Evolutionary conservation across 1,140 invertebrate species (phyloP), one percentile per base, ranked within the genome.

Genomic region (Coptotermes formosanus): DNA sequence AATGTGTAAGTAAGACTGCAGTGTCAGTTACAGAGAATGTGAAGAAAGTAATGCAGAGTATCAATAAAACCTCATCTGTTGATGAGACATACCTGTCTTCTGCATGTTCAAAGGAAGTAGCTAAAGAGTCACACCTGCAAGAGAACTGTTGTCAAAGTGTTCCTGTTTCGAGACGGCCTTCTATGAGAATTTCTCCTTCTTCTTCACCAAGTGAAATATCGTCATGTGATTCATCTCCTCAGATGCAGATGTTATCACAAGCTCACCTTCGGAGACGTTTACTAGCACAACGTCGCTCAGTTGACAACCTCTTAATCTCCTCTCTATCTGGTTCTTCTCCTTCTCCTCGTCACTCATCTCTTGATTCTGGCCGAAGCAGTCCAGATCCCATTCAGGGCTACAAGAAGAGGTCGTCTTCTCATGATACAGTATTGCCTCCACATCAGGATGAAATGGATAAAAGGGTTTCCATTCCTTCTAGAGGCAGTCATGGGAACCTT

Each of bases 281-380:
- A 85, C 82, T 91, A n/a, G 86, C 89, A 64, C 90, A 90, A 38
- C 87, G 90, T 85, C 88, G 89, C 88, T 92, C 91, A 25, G 90
- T 86, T 3, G 91, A 91, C 87, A 91, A 91, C 85, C 84, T 87
- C 30, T n/a, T 86, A 1, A 25, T 55, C 30, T 30, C 55, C 38
- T 82, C 55, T 14, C 4, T 23, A 30, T 48, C 48, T 23, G 52
- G 38, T 48, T 30, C 32, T 44, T 81, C 69, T 25, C 86, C 84
- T 23, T 85, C 86, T 87, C 32, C 45, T 43, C 69, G 43, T 75
- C 64, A 87, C 44, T 87, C 83, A 30, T 87, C 84, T 82, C 84
- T 59, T 21, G 59, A 86, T 38, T 87, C 86, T 30, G 81, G 43
- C 38, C 64, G 43, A 85, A 87, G 86, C 43, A 21, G 45, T n/a